phyloP scores from a whole-genome alignment of 2,797 vertebrate species.

The Gallinago nigripennis region DNA sequence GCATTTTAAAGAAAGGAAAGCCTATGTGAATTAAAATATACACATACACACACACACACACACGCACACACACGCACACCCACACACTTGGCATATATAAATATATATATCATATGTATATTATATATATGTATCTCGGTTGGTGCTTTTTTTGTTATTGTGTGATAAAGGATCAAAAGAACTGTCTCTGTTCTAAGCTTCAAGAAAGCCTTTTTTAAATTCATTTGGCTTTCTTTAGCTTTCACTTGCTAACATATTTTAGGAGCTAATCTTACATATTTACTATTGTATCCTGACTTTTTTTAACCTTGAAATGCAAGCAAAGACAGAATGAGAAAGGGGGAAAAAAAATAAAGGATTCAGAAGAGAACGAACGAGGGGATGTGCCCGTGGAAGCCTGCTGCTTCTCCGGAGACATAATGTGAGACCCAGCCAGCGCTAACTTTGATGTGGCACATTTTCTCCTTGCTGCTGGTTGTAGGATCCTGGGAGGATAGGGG shows the following conservation, averaged over 20 bases:
- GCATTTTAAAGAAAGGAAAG: constrained; percentile 93
- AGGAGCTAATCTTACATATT: constrained; percentile 88
- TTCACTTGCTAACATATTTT: constrained; percentile 84
- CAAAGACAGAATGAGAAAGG: constrained; percentile 74
- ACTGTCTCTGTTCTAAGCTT: constrained; percentile 90
- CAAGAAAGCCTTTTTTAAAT: constrained; percentile 88
- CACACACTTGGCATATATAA: not conserved
- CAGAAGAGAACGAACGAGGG: not conserved
- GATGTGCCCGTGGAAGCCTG: not conserved
- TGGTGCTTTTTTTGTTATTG: constrained; percentile 84
- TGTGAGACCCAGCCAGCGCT: not conserved
- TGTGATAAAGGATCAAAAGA: constrained; percentile 91
- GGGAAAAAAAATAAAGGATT: constrained; percentile 43
- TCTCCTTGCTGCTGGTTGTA: not conserved
- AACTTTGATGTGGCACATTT: not conserved
- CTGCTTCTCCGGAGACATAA: not conserved
- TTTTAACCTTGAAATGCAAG: constrained; percentile 94
- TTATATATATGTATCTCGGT: constrained; percentile 53
- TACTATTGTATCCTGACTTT: constrained; percentile 86
- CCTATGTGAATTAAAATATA: constrained; percentile 84
- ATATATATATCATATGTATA: constrained; percentile 54
- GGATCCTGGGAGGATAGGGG: not conserved
- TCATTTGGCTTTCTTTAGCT: constrained; percentile 84
- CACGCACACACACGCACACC: not conserved
- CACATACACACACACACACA: not conserved